Evolutionary conservation across 2,113 vertebrate genomes (phyloP).

Genomic region (Epinephelus moara): DNA sequence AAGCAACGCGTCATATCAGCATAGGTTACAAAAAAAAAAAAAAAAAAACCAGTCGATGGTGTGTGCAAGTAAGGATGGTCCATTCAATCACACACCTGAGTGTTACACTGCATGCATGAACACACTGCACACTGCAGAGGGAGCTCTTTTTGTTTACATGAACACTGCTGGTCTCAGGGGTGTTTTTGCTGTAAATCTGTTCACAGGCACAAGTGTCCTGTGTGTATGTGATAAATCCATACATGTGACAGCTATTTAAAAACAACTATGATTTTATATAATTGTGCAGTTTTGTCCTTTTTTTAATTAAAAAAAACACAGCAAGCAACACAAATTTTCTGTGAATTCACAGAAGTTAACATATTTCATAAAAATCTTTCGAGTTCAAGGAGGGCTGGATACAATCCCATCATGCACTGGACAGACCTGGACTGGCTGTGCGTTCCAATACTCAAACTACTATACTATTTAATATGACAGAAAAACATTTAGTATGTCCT

Average conservation of each 20-base stretch:
- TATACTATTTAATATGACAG: too few species aligned
- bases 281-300: background rate
- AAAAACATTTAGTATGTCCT: too few species aligned
- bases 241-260: background rate
- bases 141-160: conserved; percentile 47
- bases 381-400: background rate
- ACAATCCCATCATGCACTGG: background rate
- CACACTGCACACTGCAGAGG: conserved; percentile 50
- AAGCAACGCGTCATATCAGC: background rate
- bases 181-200: background rate
- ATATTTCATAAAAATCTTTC: background rate
- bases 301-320: background rate
- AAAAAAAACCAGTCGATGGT: background rate
- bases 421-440: too few species aligned
- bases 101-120: conserved; percentile 7
- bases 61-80: background rate
- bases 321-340: background rate
- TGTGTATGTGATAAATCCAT: background rate
- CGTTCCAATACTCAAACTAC: too few species aligned
- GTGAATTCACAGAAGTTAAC: background rate
- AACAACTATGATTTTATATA: background rate
- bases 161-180: background rate
- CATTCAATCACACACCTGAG: background rate
- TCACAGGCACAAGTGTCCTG: background rate
- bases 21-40: background rate